phyloP scores from a whole-genome alignment of 2,888 invertebrate genomes.

The Cylindroiulus punctatus region DNA sequence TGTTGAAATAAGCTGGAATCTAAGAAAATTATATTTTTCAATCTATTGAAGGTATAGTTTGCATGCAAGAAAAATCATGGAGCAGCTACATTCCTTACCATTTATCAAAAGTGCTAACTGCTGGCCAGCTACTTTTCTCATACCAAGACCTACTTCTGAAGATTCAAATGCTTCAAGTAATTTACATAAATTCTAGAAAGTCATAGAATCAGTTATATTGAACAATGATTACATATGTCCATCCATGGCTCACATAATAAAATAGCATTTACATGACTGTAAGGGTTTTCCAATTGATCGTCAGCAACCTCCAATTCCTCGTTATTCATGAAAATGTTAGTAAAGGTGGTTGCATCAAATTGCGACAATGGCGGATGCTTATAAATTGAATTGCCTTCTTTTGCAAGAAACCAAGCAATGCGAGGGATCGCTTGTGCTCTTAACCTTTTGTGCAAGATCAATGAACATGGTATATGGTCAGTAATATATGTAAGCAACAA shows the following conservation, averaged over 20 bases:
- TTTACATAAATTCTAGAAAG: not conserved
- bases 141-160: not conserved
- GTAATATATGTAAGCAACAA: too few relatives aligned
- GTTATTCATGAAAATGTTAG: not conserved
- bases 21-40: not conserved
- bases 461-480: not conserved
- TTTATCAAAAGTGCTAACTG: constrained; percentile 39
- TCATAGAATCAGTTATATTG: not conserved
- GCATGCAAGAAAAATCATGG: not conserved
- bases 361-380: constrained; percentile 42
- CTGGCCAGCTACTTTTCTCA: constrained; percentile 48
- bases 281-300: not conserved
- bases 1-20: constrained; percentile 29
- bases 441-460: not conserved
- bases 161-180: constrained; percentile 36
- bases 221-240: too few relatives aligned
- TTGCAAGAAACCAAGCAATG: constrained; percentile 48
- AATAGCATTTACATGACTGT: constrained; percentile 23
- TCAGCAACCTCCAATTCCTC: not conserved
- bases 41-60: not conserved
- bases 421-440: constrained; percentile 32
- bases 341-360: not conserved
- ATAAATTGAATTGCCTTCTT: constrained; percentile 44
- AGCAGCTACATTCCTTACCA: constrained; percentile 14
- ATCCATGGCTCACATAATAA: not conserved